A percentile compares a stretch with the other conserved stretches of the same genome.
phyloP scores from a whole-genome alignment of 1,140 invertebrate genomes.

The Hormaphis cornu region DNA sequence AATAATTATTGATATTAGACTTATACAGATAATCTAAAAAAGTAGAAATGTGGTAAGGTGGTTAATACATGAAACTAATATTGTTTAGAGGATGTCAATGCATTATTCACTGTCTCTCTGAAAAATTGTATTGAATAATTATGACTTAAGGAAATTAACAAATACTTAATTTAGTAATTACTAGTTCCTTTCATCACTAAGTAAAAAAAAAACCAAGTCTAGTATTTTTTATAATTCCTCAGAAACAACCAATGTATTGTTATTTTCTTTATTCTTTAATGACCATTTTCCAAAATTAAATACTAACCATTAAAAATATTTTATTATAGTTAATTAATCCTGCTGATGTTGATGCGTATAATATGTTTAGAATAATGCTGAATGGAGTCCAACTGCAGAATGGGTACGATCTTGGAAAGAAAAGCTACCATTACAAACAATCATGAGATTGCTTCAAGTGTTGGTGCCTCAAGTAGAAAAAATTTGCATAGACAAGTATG shows the following conservation, averaged over 20 bases:
- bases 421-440: conserved; percentile 95
- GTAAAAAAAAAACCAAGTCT: too few relatives aligned
- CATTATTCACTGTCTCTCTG: too few relatives aligned
- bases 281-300: not conserved
- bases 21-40: not conserved
- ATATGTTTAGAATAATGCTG: not conserved
- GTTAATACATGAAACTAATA: too few relatives aligned
- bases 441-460: conserved; percentile 96
- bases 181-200: too few relatives aligned
- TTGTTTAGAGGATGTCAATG: too few relatives aligned
- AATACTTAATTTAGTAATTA: too few relatives aligned
- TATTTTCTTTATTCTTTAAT: not conserved
- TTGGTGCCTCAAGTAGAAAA: conserved; percentile 99
- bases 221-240: too few relatives aligned
- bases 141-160: too few relatives aligned
- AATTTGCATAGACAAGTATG: conserved; percentile 98
- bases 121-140: too few relatives aligned
- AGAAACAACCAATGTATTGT: not conserved
- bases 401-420: conserved; percentile 96
- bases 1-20: not conserved
- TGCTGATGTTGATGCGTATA: not conserved
- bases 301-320: not conserved
- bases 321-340: not conserved
- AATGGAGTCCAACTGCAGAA: conserved; percentile 77
- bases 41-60: not conserved